Base-by-base conservation (phyloP, 1,140 invertebrate species). In the Lysiphlebus fabarum region DNA sequence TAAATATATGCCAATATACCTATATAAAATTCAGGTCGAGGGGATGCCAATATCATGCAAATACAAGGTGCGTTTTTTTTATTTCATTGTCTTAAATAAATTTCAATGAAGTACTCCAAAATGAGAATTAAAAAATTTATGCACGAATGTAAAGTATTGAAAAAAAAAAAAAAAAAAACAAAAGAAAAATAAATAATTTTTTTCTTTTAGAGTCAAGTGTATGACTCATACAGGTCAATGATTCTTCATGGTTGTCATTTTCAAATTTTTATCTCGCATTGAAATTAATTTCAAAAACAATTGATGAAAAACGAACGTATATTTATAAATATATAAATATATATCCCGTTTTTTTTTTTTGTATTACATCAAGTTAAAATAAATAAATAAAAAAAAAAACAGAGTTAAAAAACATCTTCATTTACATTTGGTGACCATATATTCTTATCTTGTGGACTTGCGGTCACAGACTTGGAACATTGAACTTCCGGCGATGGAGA, bases 401-500 rank as follows among this genome's bases (percentile, higher is more conserved):
- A n/a, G n/a, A n/a, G n/a, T n/a, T n/a, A n/a, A n/a, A n/a, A 26
- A 26, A 26, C 17, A 26, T 26, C 17, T 26, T 26, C 17, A 26
- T 26, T 26, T 26, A 26, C 17, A 26, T 26, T 26, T 26, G 17
- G 41, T 44, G 38, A 59, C 49, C 54, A 54, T 54, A 43, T 51
- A 53, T 54, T 53, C 43, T 58, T 26, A 12, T 26, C 9, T 34
- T 53, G 34, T 11, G 26, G 5, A 44, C 34, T 40, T 59, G 17
- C 48, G 12, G 11, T n/a, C 11, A 9, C 34, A 26, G 7, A 34
- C 42, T 4, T 40, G 7, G 7, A 9, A n/a, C 14, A 34, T 36
- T 11, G 26, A 33, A 55, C 45, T 60, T 60, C 58, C 58, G 43
- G 53, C 12, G 53, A 60, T 60, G 53, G 53, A 17, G 44, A 60